Conservation (phyloP, 2,113 vertebrate genomes). For the Podilymbus podiceps region DNA sequence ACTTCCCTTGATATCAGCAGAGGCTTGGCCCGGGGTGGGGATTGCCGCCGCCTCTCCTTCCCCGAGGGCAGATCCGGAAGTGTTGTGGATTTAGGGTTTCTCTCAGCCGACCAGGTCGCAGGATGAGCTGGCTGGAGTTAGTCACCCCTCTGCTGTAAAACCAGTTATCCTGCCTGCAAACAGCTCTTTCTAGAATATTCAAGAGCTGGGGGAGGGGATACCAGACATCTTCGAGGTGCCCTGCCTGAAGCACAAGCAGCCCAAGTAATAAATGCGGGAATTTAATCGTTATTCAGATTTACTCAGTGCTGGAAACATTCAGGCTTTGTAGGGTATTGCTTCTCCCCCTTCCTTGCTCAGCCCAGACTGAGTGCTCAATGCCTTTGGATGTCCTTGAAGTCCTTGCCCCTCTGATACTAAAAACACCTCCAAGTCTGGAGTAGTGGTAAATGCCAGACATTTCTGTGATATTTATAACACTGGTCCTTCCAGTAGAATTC, state of each 20-base stretch:
- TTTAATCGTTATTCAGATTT: neutral
- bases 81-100: neutral
- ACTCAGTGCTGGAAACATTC: neutral
- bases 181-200: constrained; percentile 14
- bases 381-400: neutral
- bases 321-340: neutral
- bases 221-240: neutral
- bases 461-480: neutral
- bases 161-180: neutral
- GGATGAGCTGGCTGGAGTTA: neutral
- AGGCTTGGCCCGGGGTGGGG: neutral
- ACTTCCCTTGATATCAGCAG: neutral
- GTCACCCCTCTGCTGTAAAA: neutral
- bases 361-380: neutral
- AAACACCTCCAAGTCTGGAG: neutral
- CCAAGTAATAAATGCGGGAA: neutral
- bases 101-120: neutral
- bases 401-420: neutral
- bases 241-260: neutral
- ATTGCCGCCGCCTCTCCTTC: neutral
- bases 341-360: neutral
- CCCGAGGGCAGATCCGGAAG: neutral
- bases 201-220: neutral
- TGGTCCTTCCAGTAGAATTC: neutral
- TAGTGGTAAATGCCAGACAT: constrained; percentile 11